Evolutionary conservation across 2,888 invertebrate genomes (phyloP), one percentile per base, ranked within the genome.

Genomic region (Odontomyia ornata): DNA sequence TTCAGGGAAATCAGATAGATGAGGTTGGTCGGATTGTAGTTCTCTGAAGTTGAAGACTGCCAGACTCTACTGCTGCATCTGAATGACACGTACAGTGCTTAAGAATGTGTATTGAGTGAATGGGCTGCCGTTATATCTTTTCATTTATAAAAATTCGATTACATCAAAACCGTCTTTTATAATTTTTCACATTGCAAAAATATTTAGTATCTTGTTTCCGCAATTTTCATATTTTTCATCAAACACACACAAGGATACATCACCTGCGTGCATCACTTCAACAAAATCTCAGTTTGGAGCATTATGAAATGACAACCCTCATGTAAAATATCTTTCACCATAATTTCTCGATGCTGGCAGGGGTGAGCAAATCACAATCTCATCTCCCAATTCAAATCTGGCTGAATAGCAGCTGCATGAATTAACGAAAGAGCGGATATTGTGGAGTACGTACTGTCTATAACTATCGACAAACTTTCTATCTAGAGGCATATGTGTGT

Each of bases 1-100:
- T 73, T 57, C 60, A 43, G 21, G 36, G 27, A 73, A 73, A 73
- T 73, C 57, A 73, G 73, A 73, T 73, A 73, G 60, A 73, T 57
- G 57, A 73, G 72, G 56, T 25, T 47, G 21, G 72, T 56, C n/a
- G 73, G 57, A 18, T 36, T 46, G 47, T 69, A 69, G 69, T 36
- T 36, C 25, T 43, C 69, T 30, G 9, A 25, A 23, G 43, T 23
- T 67, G 43, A 28, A 25, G 25, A 60, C 11, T 23, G 60, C 60
- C 23, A 2, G 28, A 15, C 28, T 64, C 9, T n/a, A 28, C 25
- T 64, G 28, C n/a, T 30, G 28, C 64, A 64, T 64, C n/a, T 64
- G 64, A 25, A 64, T 11, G 15, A n/a, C 52, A 36, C 5, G 52
- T 4, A 52, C 18, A 52, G 52, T 15, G 18, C 52, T 9, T 52